Evolutionary conservation across 1,140 invertebrate species (phyloP), one percentile per base, ranked within the genome.

Genomic region (Grapholita molesta): DNA sequence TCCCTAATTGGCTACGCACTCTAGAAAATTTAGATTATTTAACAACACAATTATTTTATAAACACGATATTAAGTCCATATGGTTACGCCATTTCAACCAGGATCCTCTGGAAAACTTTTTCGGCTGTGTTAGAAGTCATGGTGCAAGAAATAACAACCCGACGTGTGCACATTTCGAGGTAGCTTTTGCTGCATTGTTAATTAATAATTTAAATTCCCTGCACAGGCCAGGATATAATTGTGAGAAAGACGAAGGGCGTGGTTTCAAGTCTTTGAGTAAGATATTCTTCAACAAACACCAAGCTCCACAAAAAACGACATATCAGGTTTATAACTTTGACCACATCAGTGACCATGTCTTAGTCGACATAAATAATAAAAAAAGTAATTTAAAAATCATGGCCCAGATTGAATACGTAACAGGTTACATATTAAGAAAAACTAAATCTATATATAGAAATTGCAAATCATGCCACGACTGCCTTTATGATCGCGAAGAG

Each of bases 81-180:
- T n/a, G 28, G 28, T 30, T 3, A 3, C 3, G 28, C 3, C 72
- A 76, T 68, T 64, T 76, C 6, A 76, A 76, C 25, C 75, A 77
- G 24, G 72, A 77, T 15, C 70, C 71, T 9, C n/a, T 71, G 35
- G 71, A 77, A 64, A 77, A 72, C 33, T 74, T 72, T 33, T 74
- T 77, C 61, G 72, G 75, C 9, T 64, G 68, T 6, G 68, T 72
- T 11, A 61, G 75, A 23, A 74, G 68, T 55, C 75, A 77, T 53
- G 70, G 42, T 6, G 68, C 9, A 18, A 35, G 72, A 32, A 74
- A 77, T 61, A 64, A 18, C 28, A 55, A 57, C 9, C 75, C 75
- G 7, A 74, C 72, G 5, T 55, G 66, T 66, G 70, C 64, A 24
- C 25, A 21, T 4, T 77, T 77, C 55, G 72, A 74, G 68, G 25